Conservation (phyloP, 2,888 invertebrate genomes). For the Watsonalla binaria region DNA sequence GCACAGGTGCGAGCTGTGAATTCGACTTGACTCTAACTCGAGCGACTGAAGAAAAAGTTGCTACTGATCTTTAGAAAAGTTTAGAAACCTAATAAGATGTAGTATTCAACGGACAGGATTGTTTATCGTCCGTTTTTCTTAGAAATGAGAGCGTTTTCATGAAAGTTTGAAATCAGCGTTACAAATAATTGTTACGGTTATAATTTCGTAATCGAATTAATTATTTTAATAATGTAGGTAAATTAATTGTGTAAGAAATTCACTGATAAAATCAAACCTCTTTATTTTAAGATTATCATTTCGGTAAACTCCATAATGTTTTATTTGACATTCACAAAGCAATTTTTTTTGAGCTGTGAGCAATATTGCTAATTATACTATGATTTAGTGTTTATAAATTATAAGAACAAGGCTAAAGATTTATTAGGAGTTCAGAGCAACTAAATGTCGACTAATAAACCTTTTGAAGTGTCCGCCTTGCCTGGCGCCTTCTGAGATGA, state of each 20-base stretch:
- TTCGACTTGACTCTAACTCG: no score
- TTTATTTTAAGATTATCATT: constrained; percentile 21
- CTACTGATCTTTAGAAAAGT: no score
- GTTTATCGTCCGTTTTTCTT: no score
- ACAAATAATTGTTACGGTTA: no score
- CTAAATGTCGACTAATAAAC: neutral
- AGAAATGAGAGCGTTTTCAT: no score
- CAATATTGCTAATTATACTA: constrained; percentile 11
- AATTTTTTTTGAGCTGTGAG: constrained; percentile 21
- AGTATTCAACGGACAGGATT: no score
- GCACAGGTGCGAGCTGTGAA: no score
- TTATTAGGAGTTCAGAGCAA: neutral
- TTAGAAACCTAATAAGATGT: no score
- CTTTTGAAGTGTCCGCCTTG: neutral
- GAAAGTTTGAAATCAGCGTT: no score
- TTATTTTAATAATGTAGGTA: neutral
- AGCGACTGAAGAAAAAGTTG: no score
- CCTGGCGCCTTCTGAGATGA: neutral
- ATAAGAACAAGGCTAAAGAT: neutral
- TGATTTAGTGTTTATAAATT: no score
- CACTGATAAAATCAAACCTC: constrained; percentile 11
- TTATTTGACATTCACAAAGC: constrained; percentile 24
- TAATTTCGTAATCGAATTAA: neutral
- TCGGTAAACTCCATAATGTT: constrained; percentile 29
- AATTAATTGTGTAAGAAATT: neutral